phyloP scores from a whole-genome alignment of 2,797 vertebrate genomes.

The Mus spretus region DNA sequence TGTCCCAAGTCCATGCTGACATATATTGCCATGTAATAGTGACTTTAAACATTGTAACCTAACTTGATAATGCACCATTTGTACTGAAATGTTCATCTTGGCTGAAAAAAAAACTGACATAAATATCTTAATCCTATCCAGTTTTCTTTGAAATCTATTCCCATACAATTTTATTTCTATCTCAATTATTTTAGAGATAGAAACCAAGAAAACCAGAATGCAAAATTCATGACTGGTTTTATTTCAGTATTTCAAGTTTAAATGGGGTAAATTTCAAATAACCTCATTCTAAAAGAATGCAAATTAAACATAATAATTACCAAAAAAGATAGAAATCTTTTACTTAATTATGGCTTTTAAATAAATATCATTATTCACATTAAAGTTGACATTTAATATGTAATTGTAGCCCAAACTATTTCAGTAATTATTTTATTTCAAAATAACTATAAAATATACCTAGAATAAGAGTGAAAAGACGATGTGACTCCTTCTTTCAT shows the following conservation, averaged over 20 bases:
- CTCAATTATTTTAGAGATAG: neutral
- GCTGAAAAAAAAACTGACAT: neutral
- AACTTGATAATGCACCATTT: neutral
- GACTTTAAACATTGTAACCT: neutral
- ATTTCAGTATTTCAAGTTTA: slow-evolving; percentile 17
- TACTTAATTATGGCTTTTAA: neutral
- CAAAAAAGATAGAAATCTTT: neutral
- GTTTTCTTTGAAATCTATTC: slow-evolving; percentile 8
- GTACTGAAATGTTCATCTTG: neutral
- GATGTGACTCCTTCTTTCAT: neutral
- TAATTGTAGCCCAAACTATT: neutral
- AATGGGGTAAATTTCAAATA: neutral
- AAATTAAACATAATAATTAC: neutral
- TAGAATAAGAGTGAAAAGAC: neutral
- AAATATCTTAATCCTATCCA: neutral
- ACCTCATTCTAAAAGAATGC: neutral
- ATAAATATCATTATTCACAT: neutral
- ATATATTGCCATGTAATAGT: neutral
- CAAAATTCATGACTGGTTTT: slow-evolving; percentile 11
- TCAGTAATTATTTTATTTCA: slow-evolving; percentile 7
- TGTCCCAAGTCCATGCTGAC: neutral
- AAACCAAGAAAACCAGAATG: neutral
- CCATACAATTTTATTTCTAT: neutral
- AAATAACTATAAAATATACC: neutral
- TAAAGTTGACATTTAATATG: slow-evolving; percentile 13